phyloP scores from a whole-genome alignment of 2,888 invertebrate genomes.

The Eumerus sabulonum region DNA sequence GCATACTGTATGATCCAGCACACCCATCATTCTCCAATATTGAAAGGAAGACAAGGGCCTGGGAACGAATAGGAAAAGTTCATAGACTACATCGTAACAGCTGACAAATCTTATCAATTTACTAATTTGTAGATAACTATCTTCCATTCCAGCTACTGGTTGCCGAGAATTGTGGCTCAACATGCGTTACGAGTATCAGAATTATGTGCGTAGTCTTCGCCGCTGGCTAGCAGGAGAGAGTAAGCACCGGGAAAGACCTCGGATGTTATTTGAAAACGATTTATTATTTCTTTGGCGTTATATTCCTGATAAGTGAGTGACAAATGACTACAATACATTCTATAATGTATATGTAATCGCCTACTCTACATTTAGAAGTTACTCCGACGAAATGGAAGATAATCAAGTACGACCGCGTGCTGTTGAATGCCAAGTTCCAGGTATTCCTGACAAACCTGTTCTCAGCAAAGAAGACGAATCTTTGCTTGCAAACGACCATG shows the following conservation, averaged over 20 bases:
- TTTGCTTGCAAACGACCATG: not conserved
- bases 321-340: too few relatives aligned
- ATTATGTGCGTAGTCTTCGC: slow-evolving; percentile 71
- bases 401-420: not conserved
- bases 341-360: too few relatives aligned
- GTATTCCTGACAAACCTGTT: slow-evolving; percentile 12
- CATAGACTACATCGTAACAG: slow-evolving; percentile 66
- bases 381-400: slow-evolving; percentile 23
- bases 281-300: slow-evolving; percentile 74
- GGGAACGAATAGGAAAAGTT: slow-evolving; percentile 72
- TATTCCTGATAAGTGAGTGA: slow-evolving; percentile 67
- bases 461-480: slow-evolving; percentile 17
- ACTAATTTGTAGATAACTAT: not conserved
- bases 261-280: slow-evolving; percentile 73
- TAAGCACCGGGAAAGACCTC: slow-evolving; percentile 68
- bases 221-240: slow-evolving; percentile 65
- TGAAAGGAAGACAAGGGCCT: slow-evolving; percentile 70
- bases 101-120: not conserved
- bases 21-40: slow-evolving; percentile 71
- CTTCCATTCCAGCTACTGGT: slow-evolving; percentile 48
- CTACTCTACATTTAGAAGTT: slow-evolving; percentile 13
- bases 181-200: slow-evolving; percentile 73
- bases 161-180: slow-evolving; percentile 73
- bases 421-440: not conserved
- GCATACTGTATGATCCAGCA: slow-evolving; percentile 71